Evolutionary conservation across 2,888 invertebrate species (phyloP).

Genomic region (Hirtodrosophila confusa): DNA sequence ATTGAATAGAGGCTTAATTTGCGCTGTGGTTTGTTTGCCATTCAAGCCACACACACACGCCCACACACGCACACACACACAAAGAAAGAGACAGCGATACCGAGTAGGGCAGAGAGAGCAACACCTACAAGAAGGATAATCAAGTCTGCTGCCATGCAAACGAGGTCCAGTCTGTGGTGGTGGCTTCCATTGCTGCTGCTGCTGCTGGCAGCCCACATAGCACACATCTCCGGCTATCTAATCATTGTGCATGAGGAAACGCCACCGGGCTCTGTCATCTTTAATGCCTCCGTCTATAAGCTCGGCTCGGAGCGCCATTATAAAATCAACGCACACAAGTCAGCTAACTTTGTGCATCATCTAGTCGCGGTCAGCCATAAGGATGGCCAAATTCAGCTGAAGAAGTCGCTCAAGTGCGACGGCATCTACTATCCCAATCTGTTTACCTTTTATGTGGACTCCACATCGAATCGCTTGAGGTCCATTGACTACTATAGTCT

Average conservation of each 20-base stretch:
- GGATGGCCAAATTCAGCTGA: conserved; percentile 90
- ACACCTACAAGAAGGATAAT: conserved; percentile 33
- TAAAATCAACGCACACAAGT: conserved; percentile 91
- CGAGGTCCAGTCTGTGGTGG: conserved; percentile 35
- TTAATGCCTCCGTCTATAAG: conserved; percentile 92
- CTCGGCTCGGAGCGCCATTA: conserved; percentile 92
- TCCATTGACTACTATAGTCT: conserved; percentile 93
- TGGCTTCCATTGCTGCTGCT: conserved; percentile 45
- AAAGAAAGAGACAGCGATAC: neutral
- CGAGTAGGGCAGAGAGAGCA: no score
- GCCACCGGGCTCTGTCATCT: conserved; percentile 88
- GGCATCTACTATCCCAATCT: conserved; percentile 93
- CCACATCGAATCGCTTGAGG: conserved; percentile 90
- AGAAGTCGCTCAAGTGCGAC: conserved; percentile 90
- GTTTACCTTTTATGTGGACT: conserved; percentile 94
- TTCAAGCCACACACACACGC: conserved; percentile 38
- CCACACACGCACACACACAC: conserved; percentile 11
- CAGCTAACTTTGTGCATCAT: conserved; percentile 92
- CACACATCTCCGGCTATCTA: conserved; percentile 84
- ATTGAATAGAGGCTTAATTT: conserved; percentile 68
- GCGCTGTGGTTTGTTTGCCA: conserved; percentile 65
- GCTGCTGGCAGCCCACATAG: conserved; percentile 43
- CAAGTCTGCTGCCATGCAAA: conserved; percentile 55
- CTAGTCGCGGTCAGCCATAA: conserved; percentile 90
- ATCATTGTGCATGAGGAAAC: conserved; percentile 86